Base-by-base conservation (phyloP, 2,113 vertebrate genomes). In the Toxostoma redivivum region DNA sequence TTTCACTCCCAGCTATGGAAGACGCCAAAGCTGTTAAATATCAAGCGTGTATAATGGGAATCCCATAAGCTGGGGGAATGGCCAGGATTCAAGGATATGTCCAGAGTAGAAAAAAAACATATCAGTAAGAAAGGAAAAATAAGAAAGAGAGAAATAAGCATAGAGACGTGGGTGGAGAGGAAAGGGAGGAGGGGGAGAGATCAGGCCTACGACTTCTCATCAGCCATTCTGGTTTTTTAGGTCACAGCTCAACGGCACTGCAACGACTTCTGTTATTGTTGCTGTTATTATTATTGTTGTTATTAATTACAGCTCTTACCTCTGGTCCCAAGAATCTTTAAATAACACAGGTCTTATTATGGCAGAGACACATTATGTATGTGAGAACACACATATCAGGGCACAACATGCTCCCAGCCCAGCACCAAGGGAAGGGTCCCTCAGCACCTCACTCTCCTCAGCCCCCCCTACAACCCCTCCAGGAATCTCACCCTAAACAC, bases 61-160 rank as follows among this genome's bases (percentile, higher is more conserved):
- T 94, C 94, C 93, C 94, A 72, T 81, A 72, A 94, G 80, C 89
- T 38, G 64, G 73, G 78, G 87, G 79, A 96, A 96, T 97, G 95
- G 97, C 96, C 90, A 70, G 93, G 74, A 94, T 97, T 97, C 97
- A 96, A 97, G 76, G 96, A 95, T 94, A 91, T 77, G 91, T 96
- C 94, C 86, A 83, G 88, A 90, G 45, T 0, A 87, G 69, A 22
- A 88, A 83, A 87, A 92, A 91, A 81, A 27, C 35, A 37, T 38
- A 86, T 67, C 37, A 79, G 37, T 67, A 76, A 81, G 67, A 60
- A 73, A 87, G 88, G 51, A 79, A 95, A 96, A 88, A 88, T 45
- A 92, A 84, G 53, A 56, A 54, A 71, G 57, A 65, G 45, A 86
- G 30, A 88, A 93, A 94, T 40, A 88, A 90, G 80, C 80, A 73